Conservation (phyloP, 2,888 invertebrate species). For the Atethmia centrago region DNA sequence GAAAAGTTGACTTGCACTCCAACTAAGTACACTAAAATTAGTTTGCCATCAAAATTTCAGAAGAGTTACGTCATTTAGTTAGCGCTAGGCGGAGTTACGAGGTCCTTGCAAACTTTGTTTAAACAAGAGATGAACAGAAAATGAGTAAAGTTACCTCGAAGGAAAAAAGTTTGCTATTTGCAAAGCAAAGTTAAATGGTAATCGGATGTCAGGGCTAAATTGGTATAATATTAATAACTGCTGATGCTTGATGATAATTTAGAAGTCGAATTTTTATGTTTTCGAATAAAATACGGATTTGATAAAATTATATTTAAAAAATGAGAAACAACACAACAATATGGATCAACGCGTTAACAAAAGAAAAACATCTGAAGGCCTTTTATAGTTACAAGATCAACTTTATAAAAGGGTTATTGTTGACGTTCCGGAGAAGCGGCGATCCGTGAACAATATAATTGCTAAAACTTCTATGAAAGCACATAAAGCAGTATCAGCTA, state of each 20-base stretch:
- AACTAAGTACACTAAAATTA: slow-evolving; percentile 68
- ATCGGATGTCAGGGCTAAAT: slow-evolving; percentile 75
- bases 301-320: background rate
- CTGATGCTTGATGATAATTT: slow-evolving; percentile 35
- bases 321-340: slow-evolving; percentile 51
- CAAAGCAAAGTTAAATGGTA: slow-evolving; percentile 81
- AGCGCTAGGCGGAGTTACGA: slow-evolving; percentile 78
- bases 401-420: slow-evolving; percentile 75
- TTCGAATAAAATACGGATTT: slow-evolving; percentile 32
- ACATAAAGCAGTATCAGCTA: slow-evolving; percentile 80
- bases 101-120: slow-evolving; percentile 82
- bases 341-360: slow-evolving; percentile 50
- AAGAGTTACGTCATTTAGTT: slow-evolving; percentile 83
- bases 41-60: slow-evolving; percentile 81
- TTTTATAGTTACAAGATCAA: slow-evolving; percentile 49
- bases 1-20: background rate
- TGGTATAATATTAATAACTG: slow-evolving; percentile 4
- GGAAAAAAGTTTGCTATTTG: slow-evolving; percentile 81
- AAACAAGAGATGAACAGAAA: slow-evolving; percentile 85
- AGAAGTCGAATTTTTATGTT: background rate
- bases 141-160: slow-evolving; percentile 86
- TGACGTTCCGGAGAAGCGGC: slow-evolving; percentile 72
- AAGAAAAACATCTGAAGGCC: slow-evolving; percentile 51
- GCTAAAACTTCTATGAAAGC: slow-evolving; percentile 78
- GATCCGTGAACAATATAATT: slow-evolving; percentile 81